Percentiles rank a stretch among this genome's conserved stretches.
phyloP scores from a whole-genome alignment of 1,140 invertebrate species.

The Planococcus citri region DNA sequence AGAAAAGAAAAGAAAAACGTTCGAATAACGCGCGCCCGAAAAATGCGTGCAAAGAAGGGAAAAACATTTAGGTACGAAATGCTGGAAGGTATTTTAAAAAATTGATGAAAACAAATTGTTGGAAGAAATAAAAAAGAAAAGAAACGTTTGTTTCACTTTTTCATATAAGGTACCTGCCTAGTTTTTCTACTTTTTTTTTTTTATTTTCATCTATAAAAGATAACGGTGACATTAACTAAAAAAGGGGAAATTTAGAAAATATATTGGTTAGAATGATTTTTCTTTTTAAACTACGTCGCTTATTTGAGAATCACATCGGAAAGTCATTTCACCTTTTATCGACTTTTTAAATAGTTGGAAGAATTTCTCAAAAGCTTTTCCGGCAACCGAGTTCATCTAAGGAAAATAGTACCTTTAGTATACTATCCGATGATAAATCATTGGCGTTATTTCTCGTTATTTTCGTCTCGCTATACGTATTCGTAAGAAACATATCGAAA shows the following conservation, averaged over 20 bases:
- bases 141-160: background rate
- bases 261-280: background rate
- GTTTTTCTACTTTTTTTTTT: background rate
- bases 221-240: background rate
- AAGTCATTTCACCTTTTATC: background rate
- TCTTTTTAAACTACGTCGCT: background rate
- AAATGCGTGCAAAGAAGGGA: background rate
- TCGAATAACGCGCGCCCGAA: background rate
- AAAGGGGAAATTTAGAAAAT: constrained; percentile 7
- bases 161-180: background rate
- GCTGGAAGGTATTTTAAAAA: background rate
- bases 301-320: background rate
- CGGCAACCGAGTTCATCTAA: too few species aligned
- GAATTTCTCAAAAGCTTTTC: background rate
- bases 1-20: background rate
- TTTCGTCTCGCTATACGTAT: too few species aligned
- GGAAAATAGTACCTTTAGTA: too few species aligned
- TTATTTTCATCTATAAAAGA: constrained; percentile 4
- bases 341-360: constrained; percentile 1
- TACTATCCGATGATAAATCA: too few species aligned
- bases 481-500: too few species aligned
- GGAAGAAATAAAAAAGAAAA: background rate
- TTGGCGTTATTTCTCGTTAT: too few species aligned
- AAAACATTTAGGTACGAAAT: background rate
- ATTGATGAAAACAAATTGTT: constrained; percentile 8